A percentile compares a stretch with the other conserved stretches of the same genome.
Conservation (phyloP, 1,140 invertebrate species). For the Drosophila sechellia region DNA sequence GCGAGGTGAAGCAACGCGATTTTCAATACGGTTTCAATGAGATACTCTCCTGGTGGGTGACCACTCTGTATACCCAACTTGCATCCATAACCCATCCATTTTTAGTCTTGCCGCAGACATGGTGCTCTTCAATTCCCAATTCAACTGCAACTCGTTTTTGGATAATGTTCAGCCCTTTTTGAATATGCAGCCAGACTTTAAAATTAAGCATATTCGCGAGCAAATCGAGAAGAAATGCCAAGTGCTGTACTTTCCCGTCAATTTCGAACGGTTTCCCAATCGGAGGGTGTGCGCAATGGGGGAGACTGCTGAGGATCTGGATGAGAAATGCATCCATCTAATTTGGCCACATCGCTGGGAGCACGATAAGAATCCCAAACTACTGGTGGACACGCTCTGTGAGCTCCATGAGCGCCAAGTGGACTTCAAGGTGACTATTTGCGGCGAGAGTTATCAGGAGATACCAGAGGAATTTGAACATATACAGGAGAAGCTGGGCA, state of each 20-base stretch:
- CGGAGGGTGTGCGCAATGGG: constrained; percentile 5
- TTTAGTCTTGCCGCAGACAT: constrained; percentile 89
- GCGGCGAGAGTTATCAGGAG: constrained; percentile 75
- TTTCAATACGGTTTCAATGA: constrained; percentile 93
- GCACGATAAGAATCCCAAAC: constrained; percentile 91
- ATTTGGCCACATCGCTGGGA: constrained; percentile 93
- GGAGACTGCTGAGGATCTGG: constrained; percentile 21
- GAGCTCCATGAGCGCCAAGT: constrained; percentile 86
- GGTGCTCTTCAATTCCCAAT: constrained; percentile 91
- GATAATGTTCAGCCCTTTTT: constrained; percentile 87
- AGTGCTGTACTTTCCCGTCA: constrained; percentile 89
- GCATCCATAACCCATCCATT: background rate
- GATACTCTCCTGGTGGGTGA: constrained; percentile 90
- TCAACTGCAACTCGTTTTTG: constrained; percentile 89
- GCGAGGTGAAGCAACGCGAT: constrained; percentile 88
- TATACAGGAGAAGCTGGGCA: constrained; percentile 85
- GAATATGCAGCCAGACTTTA: constrained; percentile 89
- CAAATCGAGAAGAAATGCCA: constrained; percentile 87
- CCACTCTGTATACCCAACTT: no score
- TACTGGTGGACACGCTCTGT: constrained; percentile 87
- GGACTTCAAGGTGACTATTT: constrained; percentile 88
- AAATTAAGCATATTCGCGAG: constrained; percentile 86
- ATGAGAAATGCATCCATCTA: constrained; percentile 86
- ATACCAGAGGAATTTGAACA: constrained; percentile 86
- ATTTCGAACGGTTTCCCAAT: constrained; percentile 83